Evolutionary conservation across 2,888 invertebrate genomes (phyloP).

Genomic region (Volucella inanis): DNA sequence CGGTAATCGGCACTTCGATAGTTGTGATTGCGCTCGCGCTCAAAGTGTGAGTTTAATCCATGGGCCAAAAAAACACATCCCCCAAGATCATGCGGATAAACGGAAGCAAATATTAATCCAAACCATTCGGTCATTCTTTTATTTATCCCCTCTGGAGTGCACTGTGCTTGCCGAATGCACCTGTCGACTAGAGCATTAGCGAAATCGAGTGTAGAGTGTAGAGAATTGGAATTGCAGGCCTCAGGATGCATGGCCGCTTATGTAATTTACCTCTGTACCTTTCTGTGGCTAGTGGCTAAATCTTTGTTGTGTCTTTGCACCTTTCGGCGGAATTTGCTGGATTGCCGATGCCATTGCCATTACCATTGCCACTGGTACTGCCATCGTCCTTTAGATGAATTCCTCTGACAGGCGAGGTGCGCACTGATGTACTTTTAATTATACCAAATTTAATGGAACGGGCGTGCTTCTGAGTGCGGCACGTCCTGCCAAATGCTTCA

Average conservation of each 20-base stretch:
- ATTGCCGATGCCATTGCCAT: too few relatives aligned
- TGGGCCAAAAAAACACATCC: constrained; percentile 1
- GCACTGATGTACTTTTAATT: constrained; percentile 74
- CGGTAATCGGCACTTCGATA: constrained; percentile 23
- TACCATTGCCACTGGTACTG: constrained; percentile 28
- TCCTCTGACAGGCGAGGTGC: constrained; percentile 32
- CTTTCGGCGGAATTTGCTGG: constrained; percentile 57
- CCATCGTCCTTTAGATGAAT: constrained; percentile 41
- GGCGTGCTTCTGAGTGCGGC: constrained; percentile 47
- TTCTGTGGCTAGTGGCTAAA: constrained; percentile 45
- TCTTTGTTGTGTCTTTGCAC: constrained; percentile 68
- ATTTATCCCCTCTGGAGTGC: background rate
- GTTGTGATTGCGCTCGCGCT: constrained; percentile 45
- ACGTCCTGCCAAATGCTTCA: constrained; percentile 17
- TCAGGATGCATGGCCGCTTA: constrained; percentile 49
- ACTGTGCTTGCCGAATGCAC: constrained; percentile 38
- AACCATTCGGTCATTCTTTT: background rate
- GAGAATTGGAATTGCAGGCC: constrained; percentile 68
- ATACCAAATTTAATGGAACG: constrained; percentile 71
- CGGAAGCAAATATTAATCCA: constrained; percentile 62
- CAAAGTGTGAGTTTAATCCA: constrained; percentile 55
- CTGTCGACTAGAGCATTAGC: constrained; percentile 72
- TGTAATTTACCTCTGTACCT: constrained; percentile 42
- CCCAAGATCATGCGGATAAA: constrained; percentile 49
- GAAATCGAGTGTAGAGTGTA: constrained; percentile 72